These are phyloP conservation scores for Chitala chitala DNA, from an alignment of 2,113 vertebrate species.

Conservation along the genomic window DNA sequence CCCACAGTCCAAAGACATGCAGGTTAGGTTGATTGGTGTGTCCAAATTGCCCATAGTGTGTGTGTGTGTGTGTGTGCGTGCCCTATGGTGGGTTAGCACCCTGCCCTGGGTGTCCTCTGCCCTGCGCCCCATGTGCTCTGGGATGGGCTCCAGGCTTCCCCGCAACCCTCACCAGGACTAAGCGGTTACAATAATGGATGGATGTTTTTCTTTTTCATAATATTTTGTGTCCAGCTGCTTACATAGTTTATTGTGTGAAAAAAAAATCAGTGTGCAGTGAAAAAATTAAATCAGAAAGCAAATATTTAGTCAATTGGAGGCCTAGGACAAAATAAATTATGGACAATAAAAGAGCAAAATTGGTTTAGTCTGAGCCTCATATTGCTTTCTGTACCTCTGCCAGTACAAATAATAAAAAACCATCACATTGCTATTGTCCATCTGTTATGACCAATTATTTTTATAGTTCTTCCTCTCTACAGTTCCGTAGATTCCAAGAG, in stretches of 20 bases:
- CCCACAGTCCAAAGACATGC: no score
- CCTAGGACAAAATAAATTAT: no score
- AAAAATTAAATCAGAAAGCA: no score
- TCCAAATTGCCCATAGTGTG: no score
- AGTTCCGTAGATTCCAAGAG: conserved; percentile 67
- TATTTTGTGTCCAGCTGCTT: neutral
- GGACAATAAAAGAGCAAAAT: neutral
- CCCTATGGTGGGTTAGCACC: no score
- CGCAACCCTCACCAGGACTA: no score
- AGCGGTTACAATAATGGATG: no score
- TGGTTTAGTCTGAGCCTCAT: neutral
- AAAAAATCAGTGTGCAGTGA: neutral
- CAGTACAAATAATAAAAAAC: neutral
- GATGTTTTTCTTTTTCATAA: neutral
- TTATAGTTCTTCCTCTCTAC: neutral
- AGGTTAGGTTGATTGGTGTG: no score
- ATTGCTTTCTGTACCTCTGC: neutral
- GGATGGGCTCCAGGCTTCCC: no score
- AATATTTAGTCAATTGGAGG: no score
- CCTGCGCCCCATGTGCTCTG: no score
- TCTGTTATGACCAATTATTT: neutral
- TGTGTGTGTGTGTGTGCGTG: neutral
- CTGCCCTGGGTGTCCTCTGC: no score
- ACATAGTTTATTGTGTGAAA: neutral
- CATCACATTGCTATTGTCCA: neutral